Base-by-base conservation (phyloP, 2,113 vertebrate species). In the Dermatemys mawii region DNA sequence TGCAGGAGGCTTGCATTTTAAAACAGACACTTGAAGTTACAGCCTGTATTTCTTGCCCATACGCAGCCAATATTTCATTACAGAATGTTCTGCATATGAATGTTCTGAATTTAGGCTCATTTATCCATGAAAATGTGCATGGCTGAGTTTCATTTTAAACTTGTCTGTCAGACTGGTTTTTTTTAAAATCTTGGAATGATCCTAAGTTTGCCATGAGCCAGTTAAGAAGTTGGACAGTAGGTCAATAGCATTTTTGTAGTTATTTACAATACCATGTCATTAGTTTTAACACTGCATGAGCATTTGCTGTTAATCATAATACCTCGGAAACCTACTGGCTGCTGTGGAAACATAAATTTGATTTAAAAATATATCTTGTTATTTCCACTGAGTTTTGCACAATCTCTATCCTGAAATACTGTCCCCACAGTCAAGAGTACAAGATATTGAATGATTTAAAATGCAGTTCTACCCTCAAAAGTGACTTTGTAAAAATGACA, bases 131-230 rank as follows among this genome's bases (percentile, higher is more conserved):
- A 93, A 95, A 32, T 22, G 81, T 90, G 83, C 88, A 89, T 90
- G 78, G 95, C 54, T 96, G 90, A 90, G 60, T 73, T 95, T 63
- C 73, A 95, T 90, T 97, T 96, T 89, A 88, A 93, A 95, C 32
- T 48, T 94, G 60, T 82, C 85, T 91, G 75, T 44, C 54, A 44
- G 86, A 92, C 90, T 32, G 78, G 27, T 5, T 83, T 92, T 80
- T 89, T 85, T 87, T 70, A 63, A 54, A 21, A 92, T 94, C 84
- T 95, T 89, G 85, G 91, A 91, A 50, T 88, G 79, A 86, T 93
- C 88, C 26, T 84, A 90, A 90, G 54, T 81, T 54, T 57, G 87
- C 60, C 94, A 76, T 84, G 85, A 93, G 67, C 35, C 80, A 91
- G 32, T 91, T 93, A 73, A 96, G 91, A 95, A 14, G 75, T 78